Base-by-base conservation (phyloP, 1,140 invertebrate species). In the Cotesia chilonis region DNA sequence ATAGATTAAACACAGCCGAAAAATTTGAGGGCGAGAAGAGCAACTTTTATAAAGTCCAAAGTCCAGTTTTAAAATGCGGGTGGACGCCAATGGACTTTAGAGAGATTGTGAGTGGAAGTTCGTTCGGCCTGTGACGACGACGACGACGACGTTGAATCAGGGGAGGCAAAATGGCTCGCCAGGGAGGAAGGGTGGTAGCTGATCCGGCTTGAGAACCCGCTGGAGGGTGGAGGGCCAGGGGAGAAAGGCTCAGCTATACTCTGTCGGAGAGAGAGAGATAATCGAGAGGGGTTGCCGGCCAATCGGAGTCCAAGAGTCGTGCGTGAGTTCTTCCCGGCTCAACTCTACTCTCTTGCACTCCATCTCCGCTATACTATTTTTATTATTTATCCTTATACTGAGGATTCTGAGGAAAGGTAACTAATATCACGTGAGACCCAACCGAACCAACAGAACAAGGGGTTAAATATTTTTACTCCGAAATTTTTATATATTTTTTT, bases 141-240 rank as follows among this genome's bases (percentile, higher is more conserved):
- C 59, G 70, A 65, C 54, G 70, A 65, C 47, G 61, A 35, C 37
- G 17, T 36, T 17, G 52, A 38, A 57, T 20, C 60, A 55, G 63
- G 70, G 70, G 70, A 71, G 70, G 70, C 51, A 71, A 64, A 71
- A 71, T 71, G 70, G 70, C 70, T 61, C 47, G 52, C 10, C 14
- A 71, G 36, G 51, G 35, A 71, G 61, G 70, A 65, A 71, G 70
- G 70, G 61, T 65, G 63, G 68, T 63, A 20, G 68, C 55, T 36
- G 38, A 52, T 38, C 47, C 57, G 68, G 57, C 66, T 68, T 67
- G 41, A 41, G 41, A 41, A 12, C 14, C 10, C 10, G 14, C 12
- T 35, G 60, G 14, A 37, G 60, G 60, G 14, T 17, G 60, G 14
- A 37, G 60, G 60, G 14, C 5, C 10, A 37, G 60, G 37, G 60